These are phyloP conservation scores for Ectemnius continuus DNA, from an alignment of 2,888 invertebrate species.

Conservation along the genomic window DNA sequence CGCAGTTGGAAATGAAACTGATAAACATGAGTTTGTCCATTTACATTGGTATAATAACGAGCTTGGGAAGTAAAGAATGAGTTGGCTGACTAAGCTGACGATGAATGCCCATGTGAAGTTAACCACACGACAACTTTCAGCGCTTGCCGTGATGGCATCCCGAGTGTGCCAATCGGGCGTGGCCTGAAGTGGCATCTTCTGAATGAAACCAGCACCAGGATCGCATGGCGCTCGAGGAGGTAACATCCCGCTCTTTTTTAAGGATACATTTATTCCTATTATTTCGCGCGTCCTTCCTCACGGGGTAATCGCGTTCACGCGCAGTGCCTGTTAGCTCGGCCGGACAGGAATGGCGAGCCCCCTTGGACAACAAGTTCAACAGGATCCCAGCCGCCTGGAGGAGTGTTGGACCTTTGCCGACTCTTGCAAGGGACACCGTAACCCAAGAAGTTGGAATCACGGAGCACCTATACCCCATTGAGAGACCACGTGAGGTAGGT, in stretches of 20 bases:
- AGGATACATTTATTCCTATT: conserved; percentile 51
- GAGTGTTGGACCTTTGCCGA: conserved; percentile 12
- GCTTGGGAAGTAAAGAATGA: not conserved
- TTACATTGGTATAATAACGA: too few species aligned
- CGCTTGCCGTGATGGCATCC: not conserved
- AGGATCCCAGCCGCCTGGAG: conserved; percentile 65
- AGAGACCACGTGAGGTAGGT: not conserved
- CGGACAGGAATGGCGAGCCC: conserved; percentile 71
- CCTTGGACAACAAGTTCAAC: conserved; percentile 72
- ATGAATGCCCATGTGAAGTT: too few species aligned
- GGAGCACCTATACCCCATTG: too few species aligned
- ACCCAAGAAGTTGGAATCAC: too few species aligned
- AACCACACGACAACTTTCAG: not conserved
- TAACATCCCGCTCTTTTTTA: conserved; percentile 33
- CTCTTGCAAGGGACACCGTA: too few species aligned
- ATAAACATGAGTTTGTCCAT: too few species aligned
- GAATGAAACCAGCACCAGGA: conserved; percentile 74
- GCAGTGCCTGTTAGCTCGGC: conserved; percentile 56
- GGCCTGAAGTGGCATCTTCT: conserved; percentile 75
- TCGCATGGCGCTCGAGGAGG: conserved; percentile 59
- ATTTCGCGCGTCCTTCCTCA: conserved; percentile 50
- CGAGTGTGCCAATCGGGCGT: conserved; percentile 65
- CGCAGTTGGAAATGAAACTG: too few species aligned
- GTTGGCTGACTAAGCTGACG: not conserved
- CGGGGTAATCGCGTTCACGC: conserved; percentile 51